Conservation (phyloP, 2,797 vertebrate genomes). For the Ctenochaetus hawaiiensis region DNA sequence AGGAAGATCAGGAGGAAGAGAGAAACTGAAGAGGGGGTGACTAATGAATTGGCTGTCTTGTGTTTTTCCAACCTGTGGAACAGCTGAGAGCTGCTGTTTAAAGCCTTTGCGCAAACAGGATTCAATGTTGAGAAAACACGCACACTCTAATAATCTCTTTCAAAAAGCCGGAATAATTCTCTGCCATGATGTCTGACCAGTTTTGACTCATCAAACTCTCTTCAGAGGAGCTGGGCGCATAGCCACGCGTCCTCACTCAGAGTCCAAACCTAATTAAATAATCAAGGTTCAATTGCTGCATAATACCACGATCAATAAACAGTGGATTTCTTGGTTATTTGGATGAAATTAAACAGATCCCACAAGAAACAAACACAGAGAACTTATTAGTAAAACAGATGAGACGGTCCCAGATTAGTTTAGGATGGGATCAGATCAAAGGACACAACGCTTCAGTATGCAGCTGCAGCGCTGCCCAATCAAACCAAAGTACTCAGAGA, state of each 20-base stretch:
- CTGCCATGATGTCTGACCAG: constrained; percentile 53
- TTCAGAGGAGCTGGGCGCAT: constrained; percentile 48
- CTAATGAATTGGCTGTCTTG: constrained; percentile 65
- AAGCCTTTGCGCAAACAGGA: constrained; percentile 43
- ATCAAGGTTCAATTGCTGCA: constrained; percentile 67
- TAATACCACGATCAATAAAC: constrained; percentile 70
- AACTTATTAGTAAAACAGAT: constrained; percentile 49
- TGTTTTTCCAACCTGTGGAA: constrained; percentile 63
- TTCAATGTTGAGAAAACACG: constrained; percentile 36
- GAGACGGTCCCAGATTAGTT: constrained; percentile 45
- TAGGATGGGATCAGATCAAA: constrained; percentile 54
- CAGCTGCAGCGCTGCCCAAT: constrained; percentile 56
- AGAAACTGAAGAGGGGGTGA: constrained; percentile 64
- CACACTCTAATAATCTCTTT: constrained; percentile 41
- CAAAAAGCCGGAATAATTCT: constrained; percentile 42
- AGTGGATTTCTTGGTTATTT: constrained; percentile 52
- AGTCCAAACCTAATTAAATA: constrained; percentile 72
- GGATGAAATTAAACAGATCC: constrained; percentile 62
- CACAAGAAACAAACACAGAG: constrained; percentile 40
- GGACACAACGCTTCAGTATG: constrained; percentile 43
- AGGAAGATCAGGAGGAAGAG: constrained; percentile 13
- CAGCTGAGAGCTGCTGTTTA: constrained; percentile 31
- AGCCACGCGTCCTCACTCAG: constrained; percentile 53
- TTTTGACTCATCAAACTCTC: constrained; percentile 65
- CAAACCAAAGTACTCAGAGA: constrained; percentile 53